Base-by-base conservation (phyloP, 2,888 invertebrate genomes). In the Galerucella nymphaeae region DNA sequence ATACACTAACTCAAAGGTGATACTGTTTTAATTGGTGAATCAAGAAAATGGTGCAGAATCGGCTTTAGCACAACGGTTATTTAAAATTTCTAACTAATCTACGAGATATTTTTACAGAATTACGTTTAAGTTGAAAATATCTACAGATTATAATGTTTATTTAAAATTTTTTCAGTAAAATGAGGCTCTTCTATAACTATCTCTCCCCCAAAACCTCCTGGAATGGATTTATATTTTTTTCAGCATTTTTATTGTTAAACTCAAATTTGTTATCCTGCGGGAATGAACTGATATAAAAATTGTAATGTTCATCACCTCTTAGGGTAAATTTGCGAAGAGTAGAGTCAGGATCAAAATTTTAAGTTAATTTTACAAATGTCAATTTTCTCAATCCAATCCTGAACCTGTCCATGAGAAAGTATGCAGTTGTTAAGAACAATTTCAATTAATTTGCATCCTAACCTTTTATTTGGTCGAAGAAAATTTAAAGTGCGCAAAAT, bases 381-480 rank as follows among this genome's bases (percentile, higher is more conserved):
- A 53, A 53, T 76, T 48, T 73, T 75, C 82, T 81, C 80, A 82
- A 81, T 83, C 80, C 80, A 70, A 74, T 78, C 76, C 79, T 81
- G 80, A 82, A 81, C 81, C 81, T 81, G 79, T 80, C 59, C 66
- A 81, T 78, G 80, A 81, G 81, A 80, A 80, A 80, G 77, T 81
- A 80, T 78, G 81, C 82, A 79, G 82, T 83, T 81, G 83, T 82
- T 83, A 80, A 78, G 80, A 80, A 82, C 83, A 84, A 84, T 84
- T 85, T 84, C 83, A 84, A 84, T 85, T 85, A 84, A 85, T 85
- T 85, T 84, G 84, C 85, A 85, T 85, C 80, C 81, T 83, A 80
- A 76, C 75, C 78, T 82, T 83, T 84, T 81, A 80, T 82, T 82
- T 81, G 80, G 78, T 79, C 81, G 78, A 79, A 75, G 76, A 80